These are phyloP conservation scores for Lateolabrax maculatus DNA, from an alignment of 2,797 vertebrate genomes.

Conservation along the genomic window DNA sequence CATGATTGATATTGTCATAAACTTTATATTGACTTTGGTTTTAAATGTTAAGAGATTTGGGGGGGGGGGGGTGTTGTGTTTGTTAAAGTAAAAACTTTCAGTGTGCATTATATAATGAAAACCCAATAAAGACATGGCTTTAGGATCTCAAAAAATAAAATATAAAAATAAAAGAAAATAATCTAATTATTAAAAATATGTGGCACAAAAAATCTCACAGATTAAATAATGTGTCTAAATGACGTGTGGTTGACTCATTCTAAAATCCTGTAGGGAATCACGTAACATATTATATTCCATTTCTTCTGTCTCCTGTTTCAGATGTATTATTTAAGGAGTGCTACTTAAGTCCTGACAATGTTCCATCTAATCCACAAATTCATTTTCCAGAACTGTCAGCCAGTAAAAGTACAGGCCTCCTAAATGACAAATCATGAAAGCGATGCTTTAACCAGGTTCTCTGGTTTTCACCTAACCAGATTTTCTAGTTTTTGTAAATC, in stretches of 20 bases:
- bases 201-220: background rate
- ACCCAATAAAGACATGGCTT: no score
- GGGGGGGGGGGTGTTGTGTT: no score
- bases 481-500: conserved; percentile 58
- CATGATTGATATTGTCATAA: no score
- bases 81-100: no score
- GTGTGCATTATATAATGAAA: no score
- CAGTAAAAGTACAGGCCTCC: background rate
- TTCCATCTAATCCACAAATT: background rate
- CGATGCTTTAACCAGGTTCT: conserved; percentile 22
- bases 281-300: background rate
- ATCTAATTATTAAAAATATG: background rate
- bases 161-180: no score
- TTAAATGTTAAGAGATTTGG: no score
- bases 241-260: conserved; percentile 3
- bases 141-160: no score
- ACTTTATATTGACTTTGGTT: no score
- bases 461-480: conserved; percentile 41
- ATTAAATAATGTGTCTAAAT: conserved; percentile 9
- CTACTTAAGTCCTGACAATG: conserved; percentile 5
- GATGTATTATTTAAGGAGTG: conserved; percentile 24
- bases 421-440: conserved; percentile 5
- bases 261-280: conserved; percentile 4
- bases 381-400: background rate
- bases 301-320: background rate